phyloP scores from a whole-genome alignment of 2,797 vertebrate species.

The Tarsius wallacei region DNA sequence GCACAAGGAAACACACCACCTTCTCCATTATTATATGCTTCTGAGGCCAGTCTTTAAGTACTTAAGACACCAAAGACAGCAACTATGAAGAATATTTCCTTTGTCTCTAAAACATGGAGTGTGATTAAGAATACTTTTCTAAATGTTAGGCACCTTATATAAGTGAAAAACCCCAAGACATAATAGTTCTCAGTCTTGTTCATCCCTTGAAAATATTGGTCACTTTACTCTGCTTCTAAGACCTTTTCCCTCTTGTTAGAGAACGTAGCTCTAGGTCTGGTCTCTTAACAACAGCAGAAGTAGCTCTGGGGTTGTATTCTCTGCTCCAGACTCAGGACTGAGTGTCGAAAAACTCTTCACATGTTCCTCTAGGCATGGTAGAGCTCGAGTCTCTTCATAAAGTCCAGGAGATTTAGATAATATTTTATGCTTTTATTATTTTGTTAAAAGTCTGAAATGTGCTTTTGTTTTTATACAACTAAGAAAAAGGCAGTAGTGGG shows the following conservation, averaged over 20 bases:
- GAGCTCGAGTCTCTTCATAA: background rate
- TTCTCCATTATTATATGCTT: background rate
- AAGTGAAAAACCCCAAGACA: background rate
- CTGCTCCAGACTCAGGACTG: background rate
- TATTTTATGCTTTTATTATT: background rate
- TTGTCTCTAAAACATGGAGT: background rate
- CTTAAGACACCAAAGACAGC: background rate
- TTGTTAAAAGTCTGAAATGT: background rate
- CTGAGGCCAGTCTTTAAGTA: background rate
- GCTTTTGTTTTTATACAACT: slow-evolving; percentile 6
- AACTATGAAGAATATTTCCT: background rate
- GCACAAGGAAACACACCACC: background rate
- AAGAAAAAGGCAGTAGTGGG: background rate
- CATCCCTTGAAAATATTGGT: background rate
- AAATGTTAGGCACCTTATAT: background rate
- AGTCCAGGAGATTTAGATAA: background rate
- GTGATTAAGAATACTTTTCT: background rate
- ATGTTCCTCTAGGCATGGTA: background rate
- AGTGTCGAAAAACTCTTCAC: background rate
- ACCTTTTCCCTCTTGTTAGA: background rate
- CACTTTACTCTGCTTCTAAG: background rate
- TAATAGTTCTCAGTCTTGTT: background rate
- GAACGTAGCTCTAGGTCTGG: background rate
- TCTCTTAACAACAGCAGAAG: background rate
- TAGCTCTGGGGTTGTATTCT: background rate